These are phyloP conservation scores for Ranitomeya imitator DNA, from an alignment of 2,113 vertebrate species.

Conservation along the genomic window DNA sequence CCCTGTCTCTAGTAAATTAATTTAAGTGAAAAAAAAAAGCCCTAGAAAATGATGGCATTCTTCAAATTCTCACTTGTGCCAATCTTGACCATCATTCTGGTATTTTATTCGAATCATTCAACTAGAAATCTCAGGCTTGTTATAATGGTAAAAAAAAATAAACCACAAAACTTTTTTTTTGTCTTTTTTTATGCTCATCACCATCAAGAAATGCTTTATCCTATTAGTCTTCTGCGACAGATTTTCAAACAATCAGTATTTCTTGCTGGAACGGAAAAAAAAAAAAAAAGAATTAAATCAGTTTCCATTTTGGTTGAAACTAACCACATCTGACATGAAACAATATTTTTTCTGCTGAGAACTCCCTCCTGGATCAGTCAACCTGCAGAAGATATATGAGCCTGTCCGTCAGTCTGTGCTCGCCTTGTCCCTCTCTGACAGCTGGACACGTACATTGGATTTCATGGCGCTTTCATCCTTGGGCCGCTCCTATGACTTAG, in stretches of 20 bases:
- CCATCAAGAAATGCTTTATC: no score
- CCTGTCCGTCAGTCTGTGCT: background rate
- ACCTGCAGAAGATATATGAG: background rate
- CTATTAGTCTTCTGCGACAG: background rate
- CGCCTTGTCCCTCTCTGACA: background rate
- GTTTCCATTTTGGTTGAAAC: background rate
- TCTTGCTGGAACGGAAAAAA: background rate
- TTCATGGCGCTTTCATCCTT: background rate
- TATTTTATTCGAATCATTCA: no score
- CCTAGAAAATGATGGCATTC: no score
- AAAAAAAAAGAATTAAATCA: background rate
- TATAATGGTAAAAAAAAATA: no score
- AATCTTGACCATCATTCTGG: no score
- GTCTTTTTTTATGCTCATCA: no score
- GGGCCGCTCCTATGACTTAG: background rate
- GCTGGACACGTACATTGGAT: background rate
- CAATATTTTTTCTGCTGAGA: background rate
- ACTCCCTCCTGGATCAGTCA: background rate
- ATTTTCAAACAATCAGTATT: background rate
- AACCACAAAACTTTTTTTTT: no score
- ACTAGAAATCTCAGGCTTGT: no score
- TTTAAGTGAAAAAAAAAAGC: no score
- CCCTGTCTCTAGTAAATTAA: no score
- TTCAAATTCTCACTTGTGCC: no score
- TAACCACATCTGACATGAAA: constrained; percentile 17